These are phyloP conservation scores for Aphidoletes aphidimyza DNA, from an alignment of 2,888 invertebrate genomes.

Conservation along the genomic window DNA sequence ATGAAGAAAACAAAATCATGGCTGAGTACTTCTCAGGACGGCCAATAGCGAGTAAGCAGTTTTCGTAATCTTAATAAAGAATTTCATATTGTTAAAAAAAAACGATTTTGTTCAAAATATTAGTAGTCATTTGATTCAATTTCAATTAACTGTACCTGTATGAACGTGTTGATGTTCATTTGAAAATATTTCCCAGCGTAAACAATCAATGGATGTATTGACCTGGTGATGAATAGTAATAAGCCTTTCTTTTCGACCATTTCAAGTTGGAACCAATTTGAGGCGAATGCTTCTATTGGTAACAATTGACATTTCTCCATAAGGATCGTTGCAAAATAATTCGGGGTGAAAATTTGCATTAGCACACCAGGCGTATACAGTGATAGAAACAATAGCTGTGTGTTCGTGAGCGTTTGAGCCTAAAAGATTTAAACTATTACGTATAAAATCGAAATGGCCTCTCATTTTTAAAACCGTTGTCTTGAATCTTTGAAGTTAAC, in stretches of 20 bases:
- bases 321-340: not conserved
- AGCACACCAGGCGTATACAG: not conserved
- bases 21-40: not conserved
- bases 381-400: not conserved
- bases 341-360: no score
- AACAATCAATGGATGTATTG: not conserved
- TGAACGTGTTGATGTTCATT: not conserved
- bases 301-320: not conserved
- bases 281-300: not conserved
- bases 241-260: not conserved
- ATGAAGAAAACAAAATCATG: not conserved
- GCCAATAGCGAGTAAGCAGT: slow-evolving; percentile 1
- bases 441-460: no score
- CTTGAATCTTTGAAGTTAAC: no score
- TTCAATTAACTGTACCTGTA: not conserved
- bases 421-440: not conserved
- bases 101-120: no score
- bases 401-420: not conserved
- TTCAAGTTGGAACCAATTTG: not conserved
- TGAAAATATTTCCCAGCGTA: not conserved
- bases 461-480: no score
- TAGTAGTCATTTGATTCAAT: no score
- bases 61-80: slow-evolving; percentile 3
- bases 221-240: not conserved
- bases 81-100: no score